phyloP scores from a whole-genome alignment of 2,113 vertebrate species.

The Falco punctatus region DNA sequence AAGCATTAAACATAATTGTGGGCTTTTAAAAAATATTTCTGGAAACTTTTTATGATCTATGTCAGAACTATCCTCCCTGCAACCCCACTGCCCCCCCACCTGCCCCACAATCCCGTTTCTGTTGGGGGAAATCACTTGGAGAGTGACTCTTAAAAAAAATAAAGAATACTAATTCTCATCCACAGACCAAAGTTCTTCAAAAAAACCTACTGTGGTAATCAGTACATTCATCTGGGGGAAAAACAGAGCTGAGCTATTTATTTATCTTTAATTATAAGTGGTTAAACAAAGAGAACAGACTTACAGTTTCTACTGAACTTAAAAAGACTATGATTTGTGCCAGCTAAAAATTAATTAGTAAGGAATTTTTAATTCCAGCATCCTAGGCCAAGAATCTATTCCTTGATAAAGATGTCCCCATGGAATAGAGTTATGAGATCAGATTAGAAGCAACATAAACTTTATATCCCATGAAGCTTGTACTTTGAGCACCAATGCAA shows the following conservation, averaged over 20 bases:
- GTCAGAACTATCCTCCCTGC: neutral
- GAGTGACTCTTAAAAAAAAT: neutral
- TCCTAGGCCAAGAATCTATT: slow-evolving; percentile 68
- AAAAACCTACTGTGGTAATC: neutral
- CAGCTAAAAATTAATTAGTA: slow-evolving; percentile 79
- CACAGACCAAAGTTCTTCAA: neutral
- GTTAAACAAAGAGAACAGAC: slow-evolving; percentile 70
- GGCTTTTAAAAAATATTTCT: neutral
- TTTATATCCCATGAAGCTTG: slow-evolving; percentile 25
- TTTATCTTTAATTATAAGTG: slow-evolving; percentile 65
- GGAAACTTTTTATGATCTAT: neutral
- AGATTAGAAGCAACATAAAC: slow-evolving; percentile 53
- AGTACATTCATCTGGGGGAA: neutral
- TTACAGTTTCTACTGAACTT: slow-evolving; percentile 69
- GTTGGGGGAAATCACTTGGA: neutral
- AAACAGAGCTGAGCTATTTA: slow-evolving; percentile 44
- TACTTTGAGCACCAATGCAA: neutral
- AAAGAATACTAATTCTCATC: neutral
- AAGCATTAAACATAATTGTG: neutral
- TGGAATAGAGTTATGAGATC: slow-evolving; percentile 69
- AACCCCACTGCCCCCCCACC: too few relatives aligned
- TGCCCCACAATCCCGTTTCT: neutral
- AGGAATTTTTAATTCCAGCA: slow-evolving; percentile 72
- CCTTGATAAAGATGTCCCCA: slow-evolving; percentile 68
- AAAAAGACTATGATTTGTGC: slow-evolving; percentile 65